Conservation (phyloP, 2,113 vertebrate species). For the Colius striatus region DNA sequence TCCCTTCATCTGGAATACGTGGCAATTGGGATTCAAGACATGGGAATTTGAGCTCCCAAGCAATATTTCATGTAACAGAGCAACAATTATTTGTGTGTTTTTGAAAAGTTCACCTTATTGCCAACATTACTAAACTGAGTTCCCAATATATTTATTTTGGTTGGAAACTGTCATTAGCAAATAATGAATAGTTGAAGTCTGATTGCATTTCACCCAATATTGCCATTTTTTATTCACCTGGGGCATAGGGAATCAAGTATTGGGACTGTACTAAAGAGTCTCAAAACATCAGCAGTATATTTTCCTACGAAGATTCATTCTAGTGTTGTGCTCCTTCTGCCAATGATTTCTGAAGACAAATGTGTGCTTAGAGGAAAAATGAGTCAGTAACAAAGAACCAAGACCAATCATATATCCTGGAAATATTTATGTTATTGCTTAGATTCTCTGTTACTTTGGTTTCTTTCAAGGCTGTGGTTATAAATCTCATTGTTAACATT, state of each 20-base stretch:
- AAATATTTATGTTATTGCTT: not conserved
- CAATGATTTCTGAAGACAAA: constrained; percentile 16
- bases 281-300: not conserved
- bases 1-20: constrained; percentile 26
- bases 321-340: not conserved
- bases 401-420: not conserved
- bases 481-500: constrained; percentile 38
- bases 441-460: not conserved
- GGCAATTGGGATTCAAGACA: constrained; percentile 44
- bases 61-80: constrained; percentile 52
- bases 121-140: constrained; percentile 36
- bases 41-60: constrained; percentile 40
- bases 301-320: constrained; percentile 5
- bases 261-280: not conserved
- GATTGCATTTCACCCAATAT: constrained; percentile 7
- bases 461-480: not conserved
- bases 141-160: constrained; percentile 26
- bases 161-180: constrained; percentile 56
- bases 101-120: constrained; percentile 57
- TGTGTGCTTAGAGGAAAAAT: constrained; percentile 6
- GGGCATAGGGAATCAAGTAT: not conserved
- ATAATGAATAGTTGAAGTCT: constrained; percentile 10
- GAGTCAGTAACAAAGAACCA: not conserved
- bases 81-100: constrained; percentile 43
- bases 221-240: not conserved